These are phyloP conservation scores for Hippoglossus stenolepis DNA, from an alignment of 2,113 vertebrate species.

Conservation along the genomic window DNA sequence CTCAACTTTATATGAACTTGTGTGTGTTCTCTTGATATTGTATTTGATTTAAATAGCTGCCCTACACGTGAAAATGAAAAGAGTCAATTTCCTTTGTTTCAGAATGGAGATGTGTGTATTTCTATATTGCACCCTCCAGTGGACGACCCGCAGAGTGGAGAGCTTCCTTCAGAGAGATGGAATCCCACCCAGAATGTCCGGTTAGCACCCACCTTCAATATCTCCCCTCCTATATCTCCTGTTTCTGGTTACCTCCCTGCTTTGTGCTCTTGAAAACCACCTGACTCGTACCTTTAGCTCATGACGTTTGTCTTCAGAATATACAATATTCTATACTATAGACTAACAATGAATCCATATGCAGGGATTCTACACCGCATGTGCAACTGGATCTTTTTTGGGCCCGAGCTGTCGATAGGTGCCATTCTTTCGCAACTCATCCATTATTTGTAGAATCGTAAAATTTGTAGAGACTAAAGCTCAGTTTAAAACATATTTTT, in stretches of 20 bases:
- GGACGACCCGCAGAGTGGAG: constrained; percentile 97
- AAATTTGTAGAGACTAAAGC: background rate
- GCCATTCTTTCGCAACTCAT: background rate
- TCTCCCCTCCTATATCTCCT: constrained; percentile 9
- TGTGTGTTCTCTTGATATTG: background rate
- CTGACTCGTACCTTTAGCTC: constrained; percentile 14
- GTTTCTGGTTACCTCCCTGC: constrained; percentile 14
- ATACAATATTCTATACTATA: background rate
- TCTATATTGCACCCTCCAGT: constrained; percentile 97
- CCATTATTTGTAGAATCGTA: background rate
- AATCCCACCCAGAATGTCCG: constrained; percentile 98
- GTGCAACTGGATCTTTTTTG: constrained; percentile 19
- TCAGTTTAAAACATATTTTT: background rate
- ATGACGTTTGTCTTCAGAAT: constrained; percentile 38
- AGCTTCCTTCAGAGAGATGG: constrained; percentile 97
- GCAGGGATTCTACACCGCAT: background rate
- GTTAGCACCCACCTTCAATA: constrained; percentile 75
- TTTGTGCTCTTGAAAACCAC: constrained; percentile 15
- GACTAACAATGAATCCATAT: constrained; percentile 3
- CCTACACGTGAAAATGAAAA: background rate
- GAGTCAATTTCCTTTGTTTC: constrained; percentile 20
- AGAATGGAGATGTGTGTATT: constrained; percentile 98
- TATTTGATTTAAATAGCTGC: background rate
- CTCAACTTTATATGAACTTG: background rate
- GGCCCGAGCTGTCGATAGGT: too few species aligned